Evolutionary conservation across 2,888 invertebrate species (phyloP).

Genomic region (Trichogramma dendrolimi): DNA sequence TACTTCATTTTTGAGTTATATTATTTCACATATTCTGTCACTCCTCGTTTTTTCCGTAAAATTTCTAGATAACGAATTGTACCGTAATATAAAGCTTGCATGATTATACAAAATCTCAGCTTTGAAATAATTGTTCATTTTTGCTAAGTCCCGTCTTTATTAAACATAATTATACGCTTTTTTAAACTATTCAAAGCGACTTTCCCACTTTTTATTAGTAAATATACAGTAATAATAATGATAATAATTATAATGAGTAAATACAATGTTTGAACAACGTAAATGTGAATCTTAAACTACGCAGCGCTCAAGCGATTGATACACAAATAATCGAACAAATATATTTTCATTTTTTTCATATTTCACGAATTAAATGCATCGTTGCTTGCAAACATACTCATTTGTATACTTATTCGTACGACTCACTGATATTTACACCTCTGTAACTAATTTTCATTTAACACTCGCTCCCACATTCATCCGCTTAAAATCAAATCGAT

Average conservation of each 20-base stretch:
- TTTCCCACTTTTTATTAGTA: too few relatives aligned
- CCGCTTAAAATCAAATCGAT: constrained; percentile 23
- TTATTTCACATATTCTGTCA: constrained; percentile 2
- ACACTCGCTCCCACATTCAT: constrained; percentile 8
- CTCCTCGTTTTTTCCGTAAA: not conserved
- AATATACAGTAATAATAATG: constrained; percentile 4
- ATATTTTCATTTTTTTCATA: not conserved
- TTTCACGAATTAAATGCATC: constrained; percentile 23
- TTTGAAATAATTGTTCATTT: too few relatives aligned
- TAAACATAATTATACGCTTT: too few relatives aligned
- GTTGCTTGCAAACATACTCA: constrained; percentile 31
- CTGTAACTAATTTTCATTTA: constrained; percentile 17
- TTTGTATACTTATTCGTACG: constrained; percentile 24
- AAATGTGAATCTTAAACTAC: not conserved
- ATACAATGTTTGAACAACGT: constrained; percentile 17
- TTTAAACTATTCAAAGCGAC: too few relatives aligned
- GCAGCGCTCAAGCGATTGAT: constrained; percentile 10
- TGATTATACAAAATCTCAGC: not conserved
- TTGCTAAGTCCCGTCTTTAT: too few relatives aligned
- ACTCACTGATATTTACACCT: constrained; percentile 39
- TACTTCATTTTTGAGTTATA: constrained; percentile 6
- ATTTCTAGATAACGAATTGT: not conserved
- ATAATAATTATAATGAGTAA: constrained; percentile 10
- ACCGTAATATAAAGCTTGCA: not conserved
- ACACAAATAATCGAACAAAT: constrained; percentile 9